Evolutionary conservation across 2,113 vertebrate genomes (phyloP), one percentile per base, ranked within the genome.

Genomic region (Aleadryas rufinucha): DNA sequence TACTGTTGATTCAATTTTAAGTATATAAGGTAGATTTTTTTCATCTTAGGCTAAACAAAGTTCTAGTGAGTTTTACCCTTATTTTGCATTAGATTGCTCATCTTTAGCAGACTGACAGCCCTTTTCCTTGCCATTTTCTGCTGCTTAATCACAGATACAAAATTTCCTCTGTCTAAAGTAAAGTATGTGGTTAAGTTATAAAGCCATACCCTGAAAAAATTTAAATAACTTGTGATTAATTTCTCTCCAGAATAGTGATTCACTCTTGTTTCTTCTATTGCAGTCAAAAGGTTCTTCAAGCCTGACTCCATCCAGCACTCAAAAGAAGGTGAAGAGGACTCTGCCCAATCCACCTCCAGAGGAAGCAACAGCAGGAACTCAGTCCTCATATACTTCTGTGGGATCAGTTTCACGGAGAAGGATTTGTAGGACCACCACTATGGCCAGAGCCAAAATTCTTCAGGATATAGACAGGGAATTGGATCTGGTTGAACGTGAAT

Each of bases 391-490:
- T 41, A 97, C 98, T 91, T 98, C 98, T 68, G 78, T 97, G 75
- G 99, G 98, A 94, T 99, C 99, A 11, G 98, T 97, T 60, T 98
- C 99, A 87, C 98, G 99, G 49, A 98, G 99, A 69, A 98, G 99
- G 90, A 99, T 99, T 78, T 99, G 99, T 78, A 98, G 99, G 90
- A 99, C 99, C 94, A 99, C 98, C 79, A 99, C 99, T 27, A 99
- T 99, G 98, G 99, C 99, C 66, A 98, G 99, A 79, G 99, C 99
- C 85, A 99, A 99, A 98, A 99, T 99, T 93, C 98, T 99, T 71
- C 99, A 99, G 94, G 99, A 99, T 93, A 99, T 99, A 96, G 99
- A 99, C 97, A 99, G 99, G 94, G 99, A 99, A 96, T 98, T 99
- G 75, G 99, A 99, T 96, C 98, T 99, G 71, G 99, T 99, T 1